These are phyloP conservation scores for Archilochus colubris DNA, from an alignment of 2,113 vertebrate species.

Conservation along the genomic window DNA sequence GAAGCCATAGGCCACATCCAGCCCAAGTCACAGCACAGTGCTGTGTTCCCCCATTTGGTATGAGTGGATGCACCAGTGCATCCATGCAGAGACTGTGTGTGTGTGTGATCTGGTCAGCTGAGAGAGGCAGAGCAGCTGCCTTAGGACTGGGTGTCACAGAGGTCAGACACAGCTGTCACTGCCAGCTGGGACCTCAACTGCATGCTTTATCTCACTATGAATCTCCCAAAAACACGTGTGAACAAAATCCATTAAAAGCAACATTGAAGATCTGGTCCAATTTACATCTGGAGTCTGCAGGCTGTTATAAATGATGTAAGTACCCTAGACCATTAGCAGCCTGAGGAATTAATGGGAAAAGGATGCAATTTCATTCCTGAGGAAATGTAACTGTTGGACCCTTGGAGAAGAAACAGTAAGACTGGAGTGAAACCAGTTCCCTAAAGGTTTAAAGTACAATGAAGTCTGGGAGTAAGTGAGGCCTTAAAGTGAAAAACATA, in stretches of 20 bases:
- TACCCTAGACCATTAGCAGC: not conserved
- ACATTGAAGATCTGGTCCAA: not conserved
- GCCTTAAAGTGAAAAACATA: not conserved
- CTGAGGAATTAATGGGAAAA: not conserved
- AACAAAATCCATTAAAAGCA: not conserved
- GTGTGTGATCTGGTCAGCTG: not conserved
- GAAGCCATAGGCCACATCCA: not conserved
- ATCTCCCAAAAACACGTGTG: rapidly evolving
- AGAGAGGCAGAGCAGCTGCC: not conserved
- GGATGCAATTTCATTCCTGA: rapidly evolving
- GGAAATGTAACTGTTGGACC: not conserved
- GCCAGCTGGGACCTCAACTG: not conserved
- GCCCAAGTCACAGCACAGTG: not conserved
- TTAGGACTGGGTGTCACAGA: not conserved
- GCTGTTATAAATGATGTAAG: not conserved
- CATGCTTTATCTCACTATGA: not conserved
- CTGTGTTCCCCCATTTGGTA: not conserved
- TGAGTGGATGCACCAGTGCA: rapidly evolving
- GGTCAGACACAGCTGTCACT: not conserved
- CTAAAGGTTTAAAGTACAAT: not conserved
- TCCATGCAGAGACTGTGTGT: rapidly evolving
- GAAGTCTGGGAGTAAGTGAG: not conserved
- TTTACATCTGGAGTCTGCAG: not conserved
- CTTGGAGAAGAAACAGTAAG: not conserved
- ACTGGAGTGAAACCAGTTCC: not conserved